Percentiles rank a stretch among this genome's conserved stretches.
Evolutionary conservation across 1,140 invertebrate genomes (phyloP).

Genomic region (Polypedilum pembai): DNA sequence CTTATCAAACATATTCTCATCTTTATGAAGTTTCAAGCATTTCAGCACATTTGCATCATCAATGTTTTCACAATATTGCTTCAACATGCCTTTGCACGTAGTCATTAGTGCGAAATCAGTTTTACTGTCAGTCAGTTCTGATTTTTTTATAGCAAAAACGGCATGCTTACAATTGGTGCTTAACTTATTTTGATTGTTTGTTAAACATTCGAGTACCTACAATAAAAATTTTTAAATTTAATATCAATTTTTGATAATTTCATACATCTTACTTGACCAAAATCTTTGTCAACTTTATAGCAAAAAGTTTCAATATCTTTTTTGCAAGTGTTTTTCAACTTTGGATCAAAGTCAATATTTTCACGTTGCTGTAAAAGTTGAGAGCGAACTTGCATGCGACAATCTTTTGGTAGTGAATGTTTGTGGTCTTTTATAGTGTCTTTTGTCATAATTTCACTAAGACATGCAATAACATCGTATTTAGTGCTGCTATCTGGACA

Average conservation of each 20-base stretch:
- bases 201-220: conserved; percentile 81
- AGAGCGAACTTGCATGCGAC: conserved; percentile 76
- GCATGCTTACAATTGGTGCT: conserved; percentile 64
- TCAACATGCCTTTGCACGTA: conserved; percentile 76
- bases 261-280: conserved; percentile 60
- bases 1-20: conserved; percentile 73
- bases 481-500: conserved; percentile 75
- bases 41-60: conserved; percentile 61
- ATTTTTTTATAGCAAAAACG: conserved; percentile 75
- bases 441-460: conserved; percentile 82
- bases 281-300: conserved; percentile 60
- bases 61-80: conserved; percentile 64
- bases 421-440: conserved; percentile 73
- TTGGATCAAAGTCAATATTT: conserved; percentile 76
- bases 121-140: conserved; percentile 76
- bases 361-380: conserved; percentile 86
- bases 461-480: conserved; percentile 79
- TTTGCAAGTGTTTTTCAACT: conserved; percentile 63
- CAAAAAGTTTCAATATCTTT: conserved; percentile 74
- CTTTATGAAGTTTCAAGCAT: conserved; percentile 67
- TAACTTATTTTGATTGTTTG: conserved; percentile 60
- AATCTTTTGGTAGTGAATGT: conserved; percentile 73
- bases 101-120: conserved; percentile 77
- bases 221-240: conserved; percentile 34
- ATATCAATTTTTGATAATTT: too few relatives aligned